phyloP scores from a whole-genome alignment of 2,797 vertebrate species.

The Prunella strophiata region DNA sequence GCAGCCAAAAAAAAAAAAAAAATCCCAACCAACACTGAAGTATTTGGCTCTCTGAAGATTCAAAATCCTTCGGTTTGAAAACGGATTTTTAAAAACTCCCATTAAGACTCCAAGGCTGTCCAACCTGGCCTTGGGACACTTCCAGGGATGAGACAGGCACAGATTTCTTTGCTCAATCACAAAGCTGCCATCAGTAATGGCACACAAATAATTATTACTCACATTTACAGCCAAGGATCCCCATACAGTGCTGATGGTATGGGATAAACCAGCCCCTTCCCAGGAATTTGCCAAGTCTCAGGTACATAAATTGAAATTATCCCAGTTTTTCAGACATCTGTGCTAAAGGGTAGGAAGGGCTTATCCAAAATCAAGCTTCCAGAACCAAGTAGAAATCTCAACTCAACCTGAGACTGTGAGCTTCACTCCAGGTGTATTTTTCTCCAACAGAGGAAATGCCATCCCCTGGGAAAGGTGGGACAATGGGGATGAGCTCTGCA shows the following conservation, averaged over 20 bases:
- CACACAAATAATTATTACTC: not conserved
- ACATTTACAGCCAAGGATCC: not conserved
- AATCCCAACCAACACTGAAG: not conserved
- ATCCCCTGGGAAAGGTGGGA: not conserved
- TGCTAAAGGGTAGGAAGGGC: not conserved
- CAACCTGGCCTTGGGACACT: not conserved
- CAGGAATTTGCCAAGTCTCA: not conserved
- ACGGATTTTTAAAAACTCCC: not conserved
- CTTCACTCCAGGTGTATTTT: not conserved
- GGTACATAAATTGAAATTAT: not conserved
- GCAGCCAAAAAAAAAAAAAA: not conserved
- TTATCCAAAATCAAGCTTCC: not conserved
- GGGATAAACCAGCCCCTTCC: not conserved
- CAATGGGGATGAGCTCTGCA: no score
- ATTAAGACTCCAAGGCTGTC: not conserved
- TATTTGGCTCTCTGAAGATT: not conserved
- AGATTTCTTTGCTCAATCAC: not conserved
- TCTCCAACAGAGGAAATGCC: not conserved
- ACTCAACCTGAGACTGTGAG: not conserved
- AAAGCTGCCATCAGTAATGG: not conserved
- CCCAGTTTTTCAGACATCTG: not conserved
- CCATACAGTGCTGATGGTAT: not conserved
- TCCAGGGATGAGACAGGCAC: not conserved
- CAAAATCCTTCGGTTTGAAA: not conserved
- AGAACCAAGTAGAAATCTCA: not conserved